Base-by-base conservation (phyloP, 2,797 vertebrate genomes). In the Poeciliopsis turneri region DNA sequence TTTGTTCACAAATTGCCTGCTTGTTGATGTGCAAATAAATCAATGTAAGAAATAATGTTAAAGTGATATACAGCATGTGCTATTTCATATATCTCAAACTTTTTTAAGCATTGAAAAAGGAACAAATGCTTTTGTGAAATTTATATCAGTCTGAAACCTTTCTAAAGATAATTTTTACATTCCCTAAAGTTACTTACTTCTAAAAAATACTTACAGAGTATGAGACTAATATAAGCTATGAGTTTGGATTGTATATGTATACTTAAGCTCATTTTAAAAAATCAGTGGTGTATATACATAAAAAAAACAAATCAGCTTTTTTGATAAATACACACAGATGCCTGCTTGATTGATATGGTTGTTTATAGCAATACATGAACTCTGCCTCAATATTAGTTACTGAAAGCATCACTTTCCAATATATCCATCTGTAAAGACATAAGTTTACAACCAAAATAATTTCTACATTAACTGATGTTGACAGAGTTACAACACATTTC, bases 21-120 rank as follows among this genome's bases (percentile, higher is more conserved):
- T 78, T 33, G 75, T 84, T 82, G 86, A 84, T 86, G 87, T 59
- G 77, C 30, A 43, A 90, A 93, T 93, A 89, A 93, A 93, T 93
- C 92, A 93, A 74, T 83, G 86, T n/a, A 78, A 72, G 77, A 69
- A 89, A 93, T 90, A 90, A 88, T 20, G 85, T 91, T 91, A 90
- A 46, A 75, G 74, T 82, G 88, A 92, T 86, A 75, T 55, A 88
- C 72, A 68, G 12, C 23, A 23, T 69, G 36, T 10, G 75, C 69
- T 46, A 72, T 80, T 74, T 72, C 28, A 83, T 86, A 71, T 74
- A 84, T 87, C 79, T 80, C 83, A 45, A 70, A 43, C 36, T 83
- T 89, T 84, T 82, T 87, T 88, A 86, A 76, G 76, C 76, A 77
- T 90, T 69, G 85, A n/a, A 79, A 72, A 89, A 80, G 74, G 81